Evolutionary conservation across 2,888 invertebrate genomes (phyloP).

Genomic region (Cynaeus angustus): DNA sequence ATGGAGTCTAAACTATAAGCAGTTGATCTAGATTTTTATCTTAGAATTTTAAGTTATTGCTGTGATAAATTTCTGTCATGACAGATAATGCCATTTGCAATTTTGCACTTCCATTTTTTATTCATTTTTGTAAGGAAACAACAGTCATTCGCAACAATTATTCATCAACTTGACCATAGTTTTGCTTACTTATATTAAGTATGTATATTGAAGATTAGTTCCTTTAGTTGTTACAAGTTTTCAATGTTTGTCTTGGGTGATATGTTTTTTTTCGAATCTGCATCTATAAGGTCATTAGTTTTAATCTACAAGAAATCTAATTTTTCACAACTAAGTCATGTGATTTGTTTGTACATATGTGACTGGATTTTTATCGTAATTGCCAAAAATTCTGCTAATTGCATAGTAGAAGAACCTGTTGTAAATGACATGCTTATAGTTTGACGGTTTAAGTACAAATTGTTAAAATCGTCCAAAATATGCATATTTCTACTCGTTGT

Average conservation of each 20-base stretch:
- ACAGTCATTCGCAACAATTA: slow-evolving; percentile 38
- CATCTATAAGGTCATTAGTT: slow-evolving; percentile 23
- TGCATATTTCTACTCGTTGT: slow-evolving; percentile 49
- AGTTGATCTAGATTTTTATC: slow-evolving; percentile 61
- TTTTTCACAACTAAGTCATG: slow-evolving; percentile 35
- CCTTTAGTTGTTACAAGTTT: slow-evolving; percentile 38
- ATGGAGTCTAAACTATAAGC: slow-evolving; percentile 65
- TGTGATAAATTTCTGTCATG: slow-evolving; percentile 68
- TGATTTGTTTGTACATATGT: slow-evolving; percentile 53
- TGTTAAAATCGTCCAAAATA: slow-evolving; percentile 52
- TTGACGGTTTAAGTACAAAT: slow-evolving; percentile 61
- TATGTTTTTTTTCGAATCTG: slow-evolving; percentile 38
- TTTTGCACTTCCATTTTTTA: slow-evolving; percentile 37
- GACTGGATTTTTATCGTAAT: slow-evolving; percentile 59
- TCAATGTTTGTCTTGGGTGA: slow-evolving; percentile 31
- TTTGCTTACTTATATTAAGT: slow-evolving; percentile 41
- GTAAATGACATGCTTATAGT: slow-evolving; percentile 64
- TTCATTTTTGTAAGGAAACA: slow-evolving; percentile 11
- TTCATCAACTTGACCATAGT: slow-evolving; percentile 39
- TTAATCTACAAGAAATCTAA: slow-evolving; percentile 44
- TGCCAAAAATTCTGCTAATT: slow-evolving; percentile 54
- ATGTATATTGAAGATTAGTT: slow-evolving; percentile 43
- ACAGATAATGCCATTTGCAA: slow-evolving; percentile 64
- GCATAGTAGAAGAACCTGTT: slow-evolving; percentile 53
- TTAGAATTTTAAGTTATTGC: slow-evolving; percentile 61